These are phyloP conservation scores for Lycophotia porphyrea DNA, from an alignment of 2,888 invertebrate genomes.

Conservation along the genomic window DNA sequence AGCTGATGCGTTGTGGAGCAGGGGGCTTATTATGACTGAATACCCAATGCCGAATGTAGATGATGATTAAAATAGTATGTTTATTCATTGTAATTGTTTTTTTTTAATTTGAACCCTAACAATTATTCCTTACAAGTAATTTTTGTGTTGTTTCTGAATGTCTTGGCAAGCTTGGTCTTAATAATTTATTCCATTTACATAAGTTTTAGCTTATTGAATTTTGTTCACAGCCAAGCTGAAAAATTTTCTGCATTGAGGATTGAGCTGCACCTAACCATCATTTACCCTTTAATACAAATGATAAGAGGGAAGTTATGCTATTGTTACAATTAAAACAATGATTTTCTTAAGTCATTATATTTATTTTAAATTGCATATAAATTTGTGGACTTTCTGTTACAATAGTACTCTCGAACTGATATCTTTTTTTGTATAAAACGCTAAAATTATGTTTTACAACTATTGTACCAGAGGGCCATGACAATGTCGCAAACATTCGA, in stretches of 20 bases:
- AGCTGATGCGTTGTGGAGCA: constrained; percentile 95
- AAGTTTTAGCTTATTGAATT: not conserved
- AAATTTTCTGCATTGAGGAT: not conserved
- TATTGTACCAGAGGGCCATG: constrained; percentile 85
- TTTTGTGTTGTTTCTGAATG: not conserved
- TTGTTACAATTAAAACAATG: constrained; percentile 73
- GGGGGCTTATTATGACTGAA: constrained; percentile 94
- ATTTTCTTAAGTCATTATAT: constrained; percentile 88
- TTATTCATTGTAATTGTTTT: constrained; percentile 24
- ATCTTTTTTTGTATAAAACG: constrained; percentile 88
- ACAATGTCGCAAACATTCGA: constrained; percentile 79
- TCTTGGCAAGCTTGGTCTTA: not conserved
- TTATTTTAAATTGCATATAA: constrained; percentile 90
- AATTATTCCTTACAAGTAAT: not conserved
- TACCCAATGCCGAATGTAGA: constrained; percentile 89
- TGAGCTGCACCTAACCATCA: not conserved
- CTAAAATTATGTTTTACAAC: constrained; percentile 86
- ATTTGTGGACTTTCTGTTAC: constrained; percentile 90
- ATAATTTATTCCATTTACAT: no score
- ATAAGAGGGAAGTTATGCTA: not conserved
- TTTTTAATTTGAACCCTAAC: constrained; percentile 14
- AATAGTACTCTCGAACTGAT: constrained; percentile 88
- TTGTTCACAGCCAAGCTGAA: no score
- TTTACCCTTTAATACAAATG: not conserved
- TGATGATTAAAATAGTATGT: constrained; percentile 75